Percentiles rank a stretch among this genome's conserved stretches.
Evolutionary conservation across 2,797 vertebrate genomes (phyloP).

Genomic region (Orestias chungarensis): DNA sequence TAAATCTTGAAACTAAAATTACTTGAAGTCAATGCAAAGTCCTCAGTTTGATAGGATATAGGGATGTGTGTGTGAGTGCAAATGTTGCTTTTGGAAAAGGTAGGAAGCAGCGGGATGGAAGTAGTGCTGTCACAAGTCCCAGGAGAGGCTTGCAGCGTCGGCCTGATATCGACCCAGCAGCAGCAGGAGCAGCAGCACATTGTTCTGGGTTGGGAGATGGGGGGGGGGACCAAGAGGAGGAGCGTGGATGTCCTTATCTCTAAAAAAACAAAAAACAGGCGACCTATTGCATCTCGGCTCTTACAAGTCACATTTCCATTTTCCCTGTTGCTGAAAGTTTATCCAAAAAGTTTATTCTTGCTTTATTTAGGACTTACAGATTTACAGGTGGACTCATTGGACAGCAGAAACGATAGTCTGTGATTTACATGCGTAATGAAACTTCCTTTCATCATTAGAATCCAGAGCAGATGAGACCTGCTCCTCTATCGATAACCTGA

Average conservation of each 20-base stretch:
- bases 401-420: constrained; percentile 13
- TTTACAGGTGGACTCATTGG: constrained; percentile 8
- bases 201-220: constrained; percentile 56
- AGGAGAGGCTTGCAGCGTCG: constrained; percentile 61
- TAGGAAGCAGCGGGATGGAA: constrained; percentile 8
- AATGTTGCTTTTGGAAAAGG: constrained; percentile 15
- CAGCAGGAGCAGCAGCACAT: constrained; percentile 44
- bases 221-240: neutral
- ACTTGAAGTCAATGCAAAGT: too few species aligned
- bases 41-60: too few species aligned
- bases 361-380: neutral
- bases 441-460: constrained; percentile 40
- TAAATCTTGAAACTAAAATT: too few species aligned
- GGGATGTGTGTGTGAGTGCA: constrained; percentile 3
- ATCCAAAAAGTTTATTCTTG: neutral
- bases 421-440: constrained; percentile 47
- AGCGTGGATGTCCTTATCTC: neutral
- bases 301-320: neutral
- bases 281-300: constrained; percentile 27
- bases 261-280: neutral
- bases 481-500: constrained; percentile 58
- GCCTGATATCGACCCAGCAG: constrained; percentile 63
- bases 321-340: constrained; percentile 5
- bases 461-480: constrained; percentile 66
- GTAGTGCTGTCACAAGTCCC: constrained; percentile 45